Percentiles rank a stretch among this genome's conserved stretches.
These are phyloP conservation scores for Grallaria varia DNA, from an alignment of 2,113 vertebrate genomes.

Conservation along the genomic window DNA sequence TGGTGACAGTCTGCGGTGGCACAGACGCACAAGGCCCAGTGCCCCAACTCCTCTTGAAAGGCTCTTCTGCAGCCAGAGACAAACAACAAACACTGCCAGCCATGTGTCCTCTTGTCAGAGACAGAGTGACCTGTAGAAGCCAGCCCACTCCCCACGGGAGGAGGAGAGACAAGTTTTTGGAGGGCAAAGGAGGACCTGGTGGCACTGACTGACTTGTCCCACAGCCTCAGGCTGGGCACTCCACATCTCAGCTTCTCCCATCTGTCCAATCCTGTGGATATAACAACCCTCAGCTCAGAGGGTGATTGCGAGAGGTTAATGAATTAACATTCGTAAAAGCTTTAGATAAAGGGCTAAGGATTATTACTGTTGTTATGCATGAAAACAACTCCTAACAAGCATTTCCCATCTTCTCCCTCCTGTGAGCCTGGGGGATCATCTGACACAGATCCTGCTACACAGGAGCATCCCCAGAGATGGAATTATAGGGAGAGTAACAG, in stretches of 20 bases:
- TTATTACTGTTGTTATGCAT: slow-evolving; percentile 53
- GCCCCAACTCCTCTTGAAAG: neutral
- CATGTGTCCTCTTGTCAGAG: neutral
- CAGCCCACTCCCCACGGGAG: neutral
- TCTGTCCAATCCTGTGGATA: slow-evolving; percentile 44
- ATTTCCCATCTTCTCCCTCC: slow-evolving; percentile 32
- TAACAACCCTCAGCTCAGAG: slow-evolving; percentile 54
- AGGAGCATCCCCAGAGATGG: slow-evolving; percentile 45
- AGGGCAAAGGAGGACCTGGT: neutral
- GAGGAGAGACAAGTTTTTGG: neutral
- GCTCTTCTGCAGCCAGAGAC: neutral
- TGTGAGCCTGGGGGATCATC: neutral
- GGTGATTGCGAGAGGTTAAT: slow-evolving; percentile 45
- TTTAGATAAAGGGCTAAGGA: slow-evolving; percentile 58
- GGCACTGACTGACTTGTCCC: neutral
- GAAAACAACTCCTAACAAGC: slow-evolving; percentile 31
- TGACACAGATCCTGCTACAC: slow-evolving; percentile 42
- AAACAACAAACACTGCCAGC: neutral
- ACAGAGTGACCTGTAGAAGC: neutral
- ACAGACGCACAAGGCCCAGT: neutral
- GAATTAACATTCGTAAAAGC: slow-evolving; percentile 59
- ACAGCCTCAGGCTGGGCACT: neutral
- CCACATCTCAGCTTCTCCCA: slow-evolving; percentile 13
- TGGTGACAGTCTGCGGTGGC: accelerated
- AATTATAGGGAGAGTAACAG: neutral